Evolutionary conservation across 2,113 vertebrate species (phyloP).

Genomic region (Craseonycteris thonglongyai): DNA sequence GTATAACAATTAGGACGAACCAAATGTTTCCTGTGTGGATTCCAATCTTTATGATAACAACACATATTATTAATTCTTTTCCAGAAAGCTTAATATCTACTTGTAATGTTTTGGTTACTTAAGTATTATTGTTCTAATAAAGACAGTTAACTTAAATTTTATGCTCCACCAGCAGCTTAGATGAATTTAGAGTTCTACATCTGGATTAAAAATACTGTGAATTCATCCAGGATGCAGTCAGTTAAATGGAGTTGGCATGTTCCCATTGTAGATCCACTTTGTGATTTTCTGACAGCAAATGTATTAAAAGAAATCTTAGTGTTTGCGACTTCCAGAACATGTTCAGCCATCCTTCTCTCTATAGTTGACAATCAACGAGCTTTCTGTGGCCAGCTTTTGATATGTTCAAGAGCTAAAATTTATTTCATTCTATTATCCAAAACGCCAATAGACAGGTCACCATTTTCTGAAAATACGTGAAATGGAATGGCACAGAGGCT

Average conservation of each 20-base stretch:
- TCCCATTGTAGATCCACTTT: conserved; percentile 57
- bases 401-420: conserved; percentile 56
- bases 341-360: neutral
- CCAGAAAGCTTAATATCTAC: conserved; percentile 69
- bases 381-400: conserved; percentile 41
- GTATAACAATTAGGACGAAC: conserved; percentile 64
- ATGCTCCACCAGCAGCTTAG: conserved; percentile 71
- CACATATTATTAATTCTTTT: conserved; percentile 74
- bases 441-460: conserved; percentile 54
- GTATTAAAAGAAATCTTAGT: conserved; percentile 59
- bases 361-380: conserved; percentile 44
- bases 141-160: conserved; percentile 72
- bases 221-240: conserved; percentile 71
- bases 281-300: conserved; percentile 69
- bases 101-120: conserved; percentile 75
- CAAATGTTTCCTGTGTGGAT: conserved; percentile 74
- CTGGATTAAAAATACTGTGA: conserved; percentile 74
- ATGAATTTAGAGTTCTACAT: conserved; percentile 71
- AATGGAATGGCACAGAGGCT: conserved; percentile 36
- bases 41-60: conserved; percentile 74
- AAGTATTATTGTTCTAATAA: conserved; percentile 66
- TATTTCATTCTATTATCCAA: conserved; percentile 59
- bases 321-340: conserved; percentile 25
- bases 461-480: conserved; percentile 64
- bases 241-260: conserved; percentile 69